A percentile compares a stretch with the other conserved stretches of the same genome.
phyloP scores from a whole-genome alignment of 2,797 vertebrate genomes.

The Halcyon badia region DNA sequence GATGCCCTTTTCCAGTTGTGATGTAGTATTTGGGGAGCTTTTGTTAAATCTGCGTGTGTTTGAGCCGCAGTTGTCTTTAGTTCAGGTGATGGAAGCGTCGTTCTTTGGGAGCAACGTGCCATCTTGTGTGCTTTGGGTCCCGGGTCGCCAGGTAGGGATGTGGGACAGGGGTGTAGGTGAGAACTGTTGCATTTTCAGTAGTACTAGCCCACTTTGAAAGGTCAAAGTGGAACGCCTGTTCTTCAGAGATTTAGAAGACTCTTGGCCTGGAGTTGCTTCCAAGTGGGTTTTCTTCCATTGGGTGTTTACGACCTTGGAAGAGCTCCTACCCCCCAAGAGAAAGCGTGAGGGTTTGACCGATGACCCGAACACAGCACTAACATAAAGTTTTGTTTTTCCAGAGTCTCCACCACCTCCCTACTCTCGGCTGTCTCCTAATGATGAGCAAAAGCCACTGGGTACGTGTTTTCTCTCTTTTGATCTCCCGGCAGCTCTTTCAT shows the following conservation, averaged over 20 bases:
- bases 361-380: neutral
- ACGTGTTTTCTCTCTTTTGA: neutral
- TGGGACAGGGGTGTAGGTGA: accelerated
- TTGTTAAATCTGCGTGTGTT: neutral
- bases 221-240: neutral
- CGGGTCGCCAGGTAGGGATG: neutral
- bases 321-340: neutral
- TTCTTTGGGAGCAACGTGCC: accelerated
- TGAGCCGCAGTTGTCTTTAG: neutral
- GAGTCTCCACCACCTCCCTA: conserved; percentile 99
- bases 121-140: neutral
- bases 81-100: accelerated
- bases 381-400: conserved; percentile 81
- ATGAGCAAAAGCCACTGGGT: conserved; percentile 54
- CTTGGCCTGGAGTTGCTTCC: neutral
- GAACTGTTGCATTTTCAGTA: neutral
- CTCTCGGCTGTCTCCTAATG: conserved; percentile 75
- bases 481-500: neutral
- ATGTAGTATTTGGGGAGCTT: conserved; percentile 33
- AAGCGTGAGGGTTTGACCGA: accelerated
- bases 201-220: neutral
- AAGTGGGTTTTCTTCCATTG: neutral
- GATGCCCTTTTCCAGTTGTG: conserved; percentile 73
- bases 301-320: neutral
- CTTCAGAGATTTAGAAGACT: neutral